Conservation (phyloP, 2,888 invertebrate genomes). For the Rhagonycha fulva region DNA sequence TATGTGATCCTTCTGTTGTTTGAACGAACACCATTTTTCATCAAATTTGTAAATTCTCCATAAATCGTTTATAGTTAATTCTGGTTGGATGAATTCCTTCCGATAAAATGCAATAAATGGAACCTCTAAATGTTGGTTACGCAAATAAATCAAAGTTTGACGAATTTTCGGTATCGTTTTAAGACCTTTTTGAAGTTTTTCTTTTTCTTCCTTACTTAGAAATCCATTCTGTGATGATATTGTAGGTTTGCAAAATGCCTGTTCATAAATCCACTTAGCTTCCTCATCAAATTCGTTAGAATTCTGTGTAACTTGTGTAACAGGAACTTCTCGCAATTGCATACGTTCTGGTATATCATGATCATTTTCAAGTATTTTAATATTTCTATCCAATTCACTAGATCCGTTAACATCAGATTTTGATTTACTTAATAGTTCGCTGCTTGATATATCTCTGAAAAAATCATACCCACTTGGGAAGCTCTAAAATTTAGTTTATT, state of each 20-base stretch:
- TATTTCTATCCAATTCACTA: constrained; percentile 90
- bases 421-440: constrained; percentile 78
- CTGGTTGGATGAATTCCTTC: constrained; percentile 96
- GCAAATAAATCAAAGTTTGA: constrained; percentile 92
- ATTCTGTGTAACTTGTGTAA: constrained; percentile 79
- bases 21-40: constrained; percentile 82
- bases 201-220: constrained; percentile 58
- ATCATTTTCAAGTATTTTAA: constrained; percentile 86
- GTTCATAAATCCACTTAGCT: constrained; percentile 96
- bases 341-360: constrained; percentile 90
- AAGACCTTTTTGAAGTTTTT: constrained; percentile 65
- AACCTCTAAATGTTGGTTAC: constrained; percentile 93
- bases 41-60: constrained; percentile 90
- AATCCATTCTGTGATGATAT: constrained; percentile 78
- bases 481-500: constrained; percentile 59
- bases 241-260: constrained; percentile 84
- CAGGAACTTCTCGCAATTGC: constrained; percentile 86
- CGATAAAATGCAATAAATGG: constrained; percentile 98
- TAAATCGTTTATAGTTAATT: constrained; percentile 90
- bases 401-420: constrained; percentile 97
- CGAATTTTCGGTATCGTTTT: constrained; percentile 85
- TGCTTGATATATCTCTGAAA: constrained; percentile 96
- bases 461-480: constrained; percentile 97
- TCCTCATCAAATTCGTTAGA: constrained; percentile 92
- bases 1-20: constrained; percentile 81